Base-by-base conservation (phyloP, 53 echinoderm and acorn worm species). In the Echinarachnius parma region DNA sequence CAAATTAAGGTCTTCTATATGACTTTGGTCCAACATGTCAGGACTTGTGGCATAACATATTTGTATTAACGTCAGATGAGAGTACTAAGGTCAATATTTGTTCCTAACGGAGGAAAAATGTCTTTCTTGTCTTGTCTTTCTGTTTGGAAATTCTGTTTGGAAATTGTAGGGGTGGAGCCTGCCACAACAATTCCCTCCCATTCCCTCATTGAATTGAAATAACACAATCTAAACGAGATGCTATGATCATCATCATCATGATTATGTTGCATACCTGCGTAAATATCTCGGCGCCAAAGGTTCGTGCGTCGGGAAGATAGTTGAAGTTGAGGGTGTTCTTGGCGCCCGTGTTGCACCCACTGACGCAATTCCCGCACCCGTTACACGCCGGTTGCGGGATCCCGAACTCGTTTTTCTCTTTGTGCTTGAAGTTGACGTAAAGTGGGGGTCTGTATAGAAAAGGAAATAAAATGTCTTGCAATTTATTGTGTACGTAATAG, bases 271-370 rank as follows among this genome's bases (percentile, higher is more conserved):
- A 19, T 47, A 77, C 62, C 78, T 78, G 49, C 18, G 78, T 78
- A 39, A 78, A 79, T 2, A 79, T 79, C 22, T 79, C 52, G 9
- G 79, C 79, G 10, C 80, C 80, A 15, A 72, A 72, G 23, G 74
- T 56, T 29, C 42, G 34, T 3, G 69, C 80, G 31, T 80, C 80
- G 3, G 80, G 80, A 4, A 80, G 60, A 27, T 80, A 80, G 48
- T 80, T 80, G 34, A 80, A 66, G 66, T 79, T 79, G 9, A 79
- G 79, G 5, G 79, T 79, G 79, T 66, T 79, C 58, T 79, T 79
- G 0, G 79, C 66, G 9, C 79, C 79, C 3, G 66, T 66, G 66
- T 66, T 79, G 44, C 79, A 66, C 18, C 79, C 79, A 14, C 66
- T 42, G 32, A 46, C 45, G 47, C 79, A 79, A 32, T 79, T 79